Evolutionary conservation across 2,113 vertebrate species (phyloP).

Genomic region (Dipodomys merriami): DNA sequence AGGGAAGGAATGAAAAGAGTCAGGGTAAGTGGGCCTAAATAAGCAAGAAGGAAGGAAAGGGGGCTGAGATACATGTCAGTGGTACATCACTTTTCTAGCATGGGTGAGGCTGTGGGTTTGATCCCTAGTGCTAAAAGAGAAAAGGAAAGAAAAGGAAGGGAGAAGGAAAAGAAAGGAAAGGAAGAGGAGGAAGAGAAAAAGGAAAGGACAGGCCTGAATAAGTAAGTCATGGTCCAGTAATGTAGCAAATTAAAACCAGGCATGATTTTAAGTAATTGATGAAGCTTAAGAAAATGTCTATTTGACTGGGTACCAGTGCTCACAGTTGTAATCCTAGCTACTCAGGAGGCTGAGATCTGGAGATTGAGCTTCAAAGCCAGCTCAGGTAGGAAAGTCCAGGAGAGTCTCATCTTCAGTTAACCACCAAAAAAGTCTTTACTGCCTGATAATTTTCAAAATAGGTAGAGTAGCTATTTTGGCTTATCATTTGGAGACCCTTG

Average conservation of each 20-base stretch:
- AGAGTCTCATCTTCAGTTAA: too few species aligned
- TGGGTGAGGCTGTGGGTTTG: not conserved
- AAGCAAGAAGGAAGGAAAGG: not conserved
- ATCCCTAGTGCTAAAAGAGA: not conserved
- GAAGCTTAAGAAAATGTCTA: not conserved
- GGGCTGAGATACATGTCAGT: not conserved
- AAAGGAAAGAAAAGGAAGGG: not conserved
- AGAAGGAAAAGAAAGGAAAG: not conserved
- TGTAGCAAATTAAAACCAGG: constrained; percentile 19
- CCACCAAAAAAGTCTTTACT: not conserved
- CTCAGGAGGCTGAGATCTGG: too few species aligned
- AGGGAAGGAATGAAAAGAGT: not conserved
- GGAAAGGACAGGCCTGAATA: not conserved
- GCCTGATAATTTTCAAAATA: constrained; percentile 28
- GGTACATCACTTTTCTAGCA: not conserved
- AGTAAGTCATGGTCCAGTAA: constrained; percentile 21
- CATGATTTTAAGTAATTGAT: constrained; percentile 49
- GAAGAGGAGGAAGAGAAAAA: not conserved
- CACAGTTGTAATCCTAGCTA: too few species aligned
- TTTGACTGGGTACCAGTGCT: not conserved
- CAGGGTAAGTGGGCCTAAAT: not conserved
- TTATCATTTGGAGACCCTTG: constrained; percentile 30
- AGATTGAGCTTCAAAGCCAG: too few species aligned
- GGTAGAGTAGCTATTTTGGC: not conserved
- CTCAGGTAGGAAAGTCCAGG: too few species aligned